Base-by-base conservation (phyloP, 2,888 invertebrate genomes). In the Piscicola geometra region DNA sequence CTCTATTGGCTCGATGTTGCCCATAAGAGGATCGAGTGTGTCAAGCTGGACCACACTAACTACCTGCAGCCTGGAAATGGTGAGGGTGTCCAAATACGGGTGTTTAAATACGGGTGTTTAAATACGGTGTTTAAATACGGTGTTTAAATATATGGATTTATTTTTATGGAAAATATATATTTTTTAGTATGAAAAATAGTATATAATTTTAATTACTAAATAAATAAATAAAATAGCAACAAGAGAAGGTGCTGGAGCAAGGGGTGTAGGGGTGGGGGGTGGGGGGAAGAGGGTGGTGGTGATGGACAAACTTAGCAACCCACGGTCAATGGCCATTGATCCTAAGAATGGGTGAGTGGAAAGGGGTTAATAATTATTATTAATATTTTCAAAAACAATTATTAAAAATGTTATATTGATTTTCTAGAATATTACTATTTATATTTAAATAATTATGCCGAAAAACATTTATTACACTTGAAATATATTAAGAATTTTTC, bases 1-100 rank as follows among this genome's bases (percentile, higher is more conserved):
- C 85, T 95, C 25, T 95, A 93, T 86, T 94, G 94, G 84, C 92
- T 93, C 0, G 93, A 94, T 82, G 75, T 75, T 5, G 92, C 92
- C 0, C 88, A 90, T 56, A 89, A 90, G 81, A 90, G 90, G 82
- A 93, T 94, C 77, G 92, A 93, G 85, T 90, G 93, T 0, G 90
- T 93, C 1, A 88, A 91, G 74, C 91, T 91, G 0, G 88, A 90
- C 76, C n/a, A 89, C 0, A 89, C 88, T 15, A 50, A 79, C 71
- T 89, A 89, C 9, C 91, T 91, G 80, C 93, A 93, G 0, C 86
- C 92, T 78, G 91, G n/a, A n/a, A n/a, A n/a, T 41, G 41, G 41
- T 15, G 41, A 41, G 15, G 41, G 15, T n/a, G 15, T 66, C 15
- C 15, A 25, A 25, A 66, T 21, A 66, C 28, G 12, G 18, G 15